These are phyloP conservation scores for Elachura formosa DNA, from an alignment of 2,113 vertebrate species.

Conservation along the genomic window DNA sequence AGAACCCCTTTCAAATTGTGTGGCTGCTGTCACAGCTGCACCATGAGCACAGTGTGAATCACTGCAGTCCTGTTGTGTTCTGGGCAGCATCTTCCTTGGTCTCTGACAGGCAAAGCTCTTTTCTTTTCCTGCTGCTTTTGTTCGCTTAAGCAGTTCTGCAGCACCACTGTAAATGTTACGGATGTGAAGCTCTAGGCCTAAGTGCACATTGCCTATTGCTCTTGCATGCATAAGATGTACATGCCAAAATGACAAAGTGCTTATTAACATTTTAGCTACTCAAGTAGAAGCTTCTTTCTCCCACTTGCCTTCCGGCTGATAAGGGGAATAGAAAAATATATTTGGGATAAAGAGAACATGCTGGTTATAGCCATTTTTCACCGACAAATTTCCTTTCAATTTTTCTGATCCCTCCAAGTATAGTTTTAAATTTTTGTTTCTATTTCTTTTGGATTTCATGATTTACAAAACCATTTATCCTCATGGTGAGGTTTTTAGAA, in stretches of 20 bases:
- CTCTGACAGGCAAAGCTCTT: not conserved
- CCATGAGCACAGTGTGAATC: accelerated
- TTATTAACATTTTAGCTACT: not conserved
- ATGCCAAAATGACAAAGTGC: not conserved
- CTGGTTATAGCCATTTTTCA: not conserved
- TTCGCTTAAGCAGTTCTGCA: not conserved
- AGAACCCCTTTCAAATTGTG: not conserved
- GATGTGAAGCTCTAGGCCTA: not conserved
- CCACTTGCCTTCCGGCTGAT: not conserved
- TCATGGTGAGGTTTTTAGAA: not conserved
- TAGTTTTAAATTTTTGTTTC: too few species aligned
- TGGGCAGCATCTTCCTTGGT: not conserved
- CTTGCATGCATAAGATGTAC: not conserved
- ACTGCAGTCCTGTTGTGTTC: not conserved
- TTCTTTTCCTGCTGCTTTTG: not conserved
- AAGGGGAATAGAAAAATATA: not conserved
- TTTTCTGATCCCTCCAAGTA: not conserved
- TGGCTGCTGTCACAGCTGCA: not conserved
- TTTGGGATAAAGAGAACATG: not conserved
- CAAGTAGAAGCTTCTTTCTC: not conserved
- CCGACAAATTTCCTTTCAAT: not conserved
- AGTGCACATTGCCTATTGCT: not conserved
- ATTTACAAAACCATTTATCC: not conserved
- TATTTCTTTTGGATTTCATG: not conserved
- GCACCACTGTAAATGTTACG: not conserved